These are phyloP conservation scores for Lophura nycthemera DNA, from an alignment of 2,113 vertebrate genomes.

Conservation along the genomic window DNA sequence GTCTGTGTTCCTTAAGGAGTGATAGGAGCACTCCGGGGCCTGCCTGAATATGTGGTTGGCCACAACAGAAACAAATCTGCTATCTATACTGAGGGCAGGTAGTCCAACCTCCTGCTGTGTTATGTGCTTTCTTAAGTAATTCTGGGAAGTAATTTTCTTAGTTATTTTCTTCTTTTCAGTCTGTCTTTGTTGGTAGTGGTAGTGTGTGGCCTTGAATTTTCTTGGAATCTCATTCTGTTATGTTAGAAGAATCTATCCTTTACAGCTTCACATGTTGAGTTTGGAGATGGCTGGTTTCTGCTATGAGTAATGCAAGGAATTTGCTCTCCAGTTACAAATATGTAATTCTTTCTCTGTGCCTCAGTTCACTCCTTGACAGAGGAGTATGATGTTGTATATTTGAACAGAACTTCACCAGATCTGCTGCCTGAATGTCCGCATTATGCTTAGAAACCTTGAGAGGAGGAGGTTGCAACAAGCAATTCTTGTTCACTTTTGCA, in stretches of 20 bases:
- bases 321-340: neutral
- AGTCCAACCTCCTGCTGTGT: neutral
- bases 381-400: neutral
- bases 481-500: neutral
- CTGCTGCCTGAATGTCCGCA: neutral
- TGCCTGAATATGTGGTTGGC: neutral
- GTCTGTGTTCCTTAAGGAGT: neutral
- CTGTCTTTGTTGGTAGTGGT: neutral
- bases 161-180: neutral
- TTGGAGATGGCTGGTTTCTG: neutral
- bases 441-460: neutral
- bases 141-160: neutral
- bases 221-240: neutral
- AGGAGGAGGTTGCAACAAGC: neutral
- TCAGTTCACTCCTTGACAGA: neutral
- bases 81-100: neutral
- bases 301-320: neutral
- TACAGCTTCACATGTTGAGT: neutral
- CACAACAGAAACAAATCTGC: neutral
- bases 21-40: rapidly evolving
- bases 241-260: neutral
- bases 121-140: neutral
- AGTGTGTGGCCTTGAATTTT: neutral
- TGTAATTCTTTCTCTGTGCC: neutral
- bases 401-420: neutral